Evolutionary conservation across 2,113 vertebrate species (phyloP).

Genomic region (Cololabis saira): DNA sequence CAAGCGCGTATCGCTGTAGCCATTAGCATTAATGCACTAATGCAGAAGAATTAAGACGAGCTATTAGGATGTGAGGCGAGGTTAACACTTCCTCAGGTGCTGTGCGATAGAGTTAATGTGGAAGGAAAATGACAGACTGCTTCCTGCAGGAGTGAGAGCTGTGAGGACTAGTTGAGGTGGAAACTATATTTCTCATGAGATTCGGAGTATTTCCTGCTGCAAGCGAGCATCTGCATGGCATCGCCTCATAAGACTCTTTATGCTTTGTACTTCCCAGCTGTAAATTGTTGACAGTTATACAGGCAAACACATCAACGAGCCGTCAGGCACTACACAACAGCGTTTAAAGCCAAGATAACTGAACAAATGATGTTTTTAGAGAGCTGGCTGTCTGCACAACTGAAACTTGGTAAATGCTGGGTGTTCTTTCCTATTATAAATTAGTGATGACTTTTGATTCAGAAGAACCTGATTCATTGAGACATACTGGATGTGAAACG

Average conservation of each 20-base stretch:
- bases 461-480: constrained; percentile 28
- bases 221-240: constrained; percentile 57
- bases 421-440: constrained; percentile 8
- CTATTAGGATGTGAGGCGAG: constrained; percentile 35
- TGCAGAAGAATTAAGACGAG: constrained; percentile 55
- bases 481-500: constrained; percentile 34
- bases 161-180: constrained; percentile 46
- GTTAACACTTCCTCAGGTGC: constrained; percentile 69
- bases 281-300: constrained; percentile 72
- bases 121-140: constrained; percentile 60
- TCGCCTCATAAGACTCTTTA: constrained; percentile 63
- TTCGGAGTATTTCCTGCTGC: constrained; percentile 42
- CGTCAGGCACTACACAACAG: constrained; percentile 54
- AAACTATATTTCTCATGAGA: constrained; percentile 74
- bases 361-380: too few relatives aligned
- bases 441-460: constrained; percentile 10
- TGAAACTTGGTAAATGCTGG: constrained; percentile 20
- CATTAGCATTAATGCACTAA: constrained; percentile 34
- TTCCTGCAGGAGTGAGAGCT: constrained; percentile 49
- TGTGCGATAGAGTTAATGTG: constrained; percentile 66
- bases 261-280: constrained; percentile 64
- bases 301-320: constrained; percentile 67
- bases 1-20: constrained; percentile 14
- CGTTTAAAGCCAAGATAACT: constrained; percentile 22
- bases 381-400: constrained; percentile 19